Percentiles rank a stretch among this genome's conserved stretches.
phyloP scores from a whole-genome alignment of 2,113 vertebrate genomes.

The Phaethon lepturus region DNA sequence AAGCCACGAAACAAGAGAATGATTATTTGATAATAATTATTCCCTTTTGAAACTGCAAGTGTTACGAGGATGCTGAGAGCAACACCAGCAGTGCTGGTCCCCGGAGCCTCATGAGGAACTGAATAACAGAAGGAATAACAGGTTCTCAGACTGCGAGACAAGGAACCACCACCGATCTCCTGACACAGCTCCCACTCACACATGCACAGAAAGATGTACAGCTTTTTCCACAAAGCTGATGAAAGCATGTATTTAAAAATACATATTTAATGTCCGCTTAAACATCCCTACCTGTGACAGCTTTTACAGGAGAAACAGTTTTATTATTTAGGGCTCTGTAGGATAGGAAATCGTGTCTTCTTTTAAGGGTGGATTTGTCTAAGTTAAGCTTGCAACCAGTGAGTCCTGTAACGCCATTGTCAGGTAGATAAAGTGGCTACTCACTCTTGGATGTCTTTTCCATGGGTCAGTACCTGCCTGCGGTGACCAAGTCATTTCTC shows the following conservation, averaged over 20 bases:
- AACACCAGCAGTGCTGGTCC: not conserved
- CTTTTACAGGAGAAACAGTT: not conserved
- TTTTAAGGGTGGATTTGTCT: conserved; percentile 30
- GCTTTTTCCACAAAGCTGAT: not conserved
- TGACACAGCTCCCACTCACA: conserved; percentile 26
- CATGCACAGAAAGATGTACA: conserved; percentile 2
- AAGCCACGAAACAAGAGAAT: not conserved
- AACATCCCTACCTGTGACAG: not conserved
- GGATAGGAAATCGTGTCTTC: not conserved
- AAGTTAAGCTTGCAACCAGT: not conserved
- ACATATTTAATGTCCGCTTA: not conserved
- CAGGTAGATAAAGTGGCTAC: not conserved
- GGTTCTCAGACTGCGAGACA: not conserved
- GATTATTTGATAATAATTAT: conserved; percentile 47
- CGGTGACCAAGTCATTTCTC: not conserved
- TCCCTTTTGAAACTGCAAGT: not conserved
- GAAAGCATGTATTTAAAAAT: conserved; percentile 22
- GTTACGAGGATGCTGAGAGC: not conserved
- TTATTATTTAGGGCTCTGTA: not conserved
- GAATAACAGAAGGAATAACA: not conserved
- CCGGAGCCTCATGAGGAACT: fast-evolving
- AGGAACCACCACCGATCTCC: not conserved
- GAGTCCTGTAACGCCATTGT: conserved; percentile 5
- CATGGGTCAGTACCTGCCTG: conserved; percentile 34
- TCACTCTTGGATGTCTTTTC: not conserved